Conservation (phyloP, 1,140 invertebrate genomes). For the Schmidtea mediterranea region DNA sequence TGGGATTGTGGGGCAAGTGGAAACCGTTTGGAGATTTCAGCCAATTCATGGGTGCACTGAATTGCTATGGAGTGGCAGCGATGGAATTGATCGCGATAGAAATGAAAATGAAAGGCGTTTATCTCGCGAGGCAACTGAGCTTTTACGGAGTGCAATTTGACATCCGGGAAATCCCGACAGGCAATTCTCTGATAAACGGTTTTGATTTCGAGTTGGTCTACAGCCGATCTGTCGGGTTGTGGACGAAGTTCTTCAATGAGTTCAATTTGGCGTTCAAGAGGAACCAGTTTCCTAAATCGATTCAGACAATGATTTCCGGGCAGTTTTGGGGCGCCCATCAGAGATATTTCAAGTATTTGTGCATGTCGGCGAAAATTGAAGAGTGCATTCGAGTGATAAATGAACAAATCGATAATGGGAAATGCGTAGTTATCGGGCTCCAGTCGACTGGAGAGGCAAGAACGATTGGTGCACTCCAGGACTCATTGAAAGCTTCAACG, state of each 20-base stretch:
- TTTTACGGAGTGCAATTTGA: slow-evolving; percentile 82
- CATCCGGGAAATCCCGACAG: slow-evolving; percentile 56
- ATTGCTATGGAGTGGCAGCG: slow-evolving; percentile 81
- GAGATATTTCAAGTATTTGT: slow-evolving; percentile 94
- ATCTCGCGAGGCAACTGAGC: slow-evolving; percentile 85
- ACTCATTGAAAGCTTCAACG: slow-evolving; percentile 71
- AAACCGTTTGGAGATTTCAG: slow-evolving; percentile 73
- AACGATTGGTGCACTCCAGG: slow-evolving; percentile 44
- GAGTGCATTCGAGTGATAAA: slow-evolving; percentile 27
- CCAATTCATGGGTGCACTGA: slow-evolving; percentile 81
- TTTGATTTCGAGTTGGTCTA: slow-evolving; percentile 51
- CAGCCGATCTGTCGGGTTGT: slow-evolving; percentile 59
- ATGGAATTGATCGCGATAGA: slow-evolving; percentile 99
- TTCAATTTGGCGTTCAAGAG: slow-evolving; percentile 77
- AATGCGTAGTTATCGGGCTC: slow-evolving; percentile 88
- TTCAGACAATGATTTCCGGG: slow-evolving; percentile 27
- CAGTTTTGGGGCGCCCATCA: slow-evolving; percentile 99
- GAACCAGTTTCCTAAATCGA: slow-evolving; percentile 48
- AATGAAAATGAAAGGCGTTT: slow-evolving; percentile 93
- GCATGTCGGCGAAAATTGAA: slow-evolving; percentile 74
- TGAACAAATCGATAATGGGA: slow-evolving; percentile 75
- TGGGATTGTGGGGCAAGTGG: slow-evolving; percentile 86
- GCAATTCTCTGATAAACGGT: not conserved
- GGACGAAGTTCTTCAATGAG: slow-evolving; percentile 23
- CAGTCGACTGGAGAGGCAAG: slow-evolving; percentile 92